These are phyloP conservation scores for Distichodus sexfasciatus DNA, from an alignment of 2,797 vertebrate species.

Conservation along the genomic window DNA sequence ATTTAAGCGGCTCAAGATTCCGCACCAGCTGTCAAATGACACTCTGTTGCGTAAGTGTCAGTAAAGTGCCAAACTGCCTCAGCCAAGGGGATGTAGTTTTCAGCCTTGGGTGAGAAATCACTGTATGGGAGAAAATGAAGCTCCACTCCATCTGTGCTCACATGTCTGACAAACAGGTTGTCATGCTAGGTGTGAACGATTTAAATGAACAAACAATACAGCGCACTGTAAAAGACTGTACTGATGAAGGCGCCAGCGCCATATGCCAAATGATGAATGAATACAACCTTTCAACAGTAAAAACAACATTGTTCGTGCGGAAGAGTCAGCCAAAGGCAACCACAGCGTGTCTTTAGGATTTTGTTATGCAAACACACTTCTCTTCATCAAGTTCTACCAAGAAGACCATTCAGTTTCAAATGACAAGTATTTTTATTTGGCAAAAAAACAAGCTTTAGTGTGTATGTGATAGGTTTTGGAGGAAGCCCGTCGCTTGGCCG, in stretches of 20 bases:
- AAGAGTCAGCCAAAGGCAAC: too few species aligned
- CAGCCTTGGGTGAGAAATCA: slow-evolving; percentile 18
- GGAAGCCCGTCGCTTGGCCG: too few species aligned
- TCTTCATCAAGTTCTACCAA: too few species aligned
- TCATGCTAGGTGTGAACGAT: background rate
- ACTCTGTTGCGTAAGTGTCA: slow-evolving; percentile 17
- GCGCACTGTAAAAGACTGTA: background rate
- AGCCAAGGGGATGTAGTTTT: slow-evolving; percentile 17
- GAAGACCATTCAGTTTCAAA: too few species aligned
- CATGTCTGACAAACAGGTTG: background rate
- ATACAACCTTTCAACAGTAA: too few species aligned
- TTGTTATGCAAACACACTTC: too few species aligned
- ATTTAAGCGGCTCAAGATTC: slow-evolving; percentile 19
- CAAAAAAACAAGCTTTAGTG: too few species aligned
- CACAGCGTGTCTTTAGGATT: too few species aligned
- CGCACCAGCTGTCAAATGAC: slow-evolving; percentile 18
- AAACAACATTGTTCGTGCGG: too few species aligned
- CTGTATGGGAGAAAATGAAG: slow-evolving; percentile 2
- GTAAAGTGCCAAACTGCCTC: slow-evolving; percentile 12
- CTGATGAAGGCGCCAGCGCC: background rate
- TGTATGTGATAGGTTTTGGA: too few species aligned
- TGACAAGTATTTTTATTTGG: too few species aligned
- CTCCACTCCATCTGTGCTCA: slow-evolving; percentile 18
- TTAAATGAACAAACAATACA: background rate
- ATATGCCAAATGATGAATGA: too few species aligned